Evolutionary conservation across 1,140 invertebrate genomes (phyloP), one percentile per base, ranked within the genome.

Genomic region (Oncopodura yosiiana): DNA sequence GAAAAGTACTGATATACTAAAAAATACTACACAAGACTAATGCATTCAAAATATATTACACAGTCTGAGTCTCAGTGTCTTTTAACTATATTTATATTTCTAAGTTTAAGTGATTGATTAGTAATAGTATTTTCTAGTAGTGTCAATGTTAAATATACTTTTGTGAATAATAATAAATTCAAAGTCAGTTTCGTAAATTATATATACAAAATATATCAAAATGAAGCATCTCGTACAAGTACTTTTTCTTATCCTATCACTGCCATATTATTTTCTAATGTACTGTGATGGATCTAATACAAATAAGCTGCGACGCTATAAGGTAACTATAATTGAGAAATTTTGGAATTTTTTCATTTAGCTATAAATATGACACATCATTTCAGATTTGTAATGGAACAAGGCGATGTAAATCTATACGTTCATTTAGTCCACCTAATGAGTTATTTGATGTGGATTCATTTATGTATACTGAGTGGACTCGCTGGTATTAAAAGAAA

Each of bases 381-480:
- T 26, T 49, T 9, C 30, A 62, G 56, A 54, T 58, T 39, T 62
- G 55, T 34, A 58, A 51, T 36, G 55, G 51, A 32, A 39, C 18
- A 27, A n/a, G n/a, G 21, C 21, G 49, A 42, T 62, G 55, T 41
- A 51, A 50, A 38, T 52, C 61, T 14, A 38, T 62, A 32, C 46
- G 56, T 39, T 62, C 61, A 5, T 58, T 53, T 34, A 36, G 30
- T 32, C 43, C 61, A n/a, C 53, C 53, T 1, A 50, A 43, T 23
- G 27, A 42, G 9, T 46, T 61, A 4, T 53, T 56, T 36, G 51
- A 63, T 27, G 45, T 63, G 54, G 54, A 60, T 27, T 46, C 49
- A 27, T 58, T 63, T 30, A 39, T 60, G n/a, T 82, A 81, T 52
- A 74, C 74, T 8, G 69, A 72, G 49, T 82, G 80, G 80, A 75